Evolutionary conservation across 1,140 invertebrate genomes (phyloP).

Genomic region (Cydia strobilella): DNA sequence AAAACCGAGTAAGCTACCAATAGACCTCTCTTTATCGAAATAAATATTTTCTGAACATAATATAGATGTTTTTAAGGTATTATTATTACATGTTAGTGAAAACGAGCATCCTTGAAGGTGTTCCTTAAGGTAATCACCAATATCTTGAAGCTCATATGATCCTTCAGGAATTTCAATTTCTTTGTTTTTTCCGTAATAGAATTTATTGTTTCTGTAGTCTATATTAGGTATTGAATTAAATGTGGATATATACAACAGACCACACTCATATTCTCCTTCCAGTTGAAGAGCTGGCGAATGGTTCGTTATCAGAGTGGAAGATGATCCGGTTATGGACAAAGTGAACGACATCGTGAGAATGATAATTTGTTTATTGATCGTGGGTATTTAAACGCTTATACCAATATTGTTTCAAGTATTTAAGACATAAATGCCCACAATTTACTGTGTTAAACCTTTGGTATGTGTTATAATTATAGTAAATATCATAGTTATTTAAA

Average conservation of each 20-base stretch:
- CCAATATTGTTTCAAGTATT: conserved; percentile 41
- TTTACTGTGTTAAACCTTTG: conserved; percentile 37
- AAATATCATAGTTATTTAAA: no score
- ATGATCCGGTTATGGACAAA: no score
- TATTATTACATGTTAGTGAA: conserved; percentile 40
- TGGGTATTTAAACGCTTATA: neutral
- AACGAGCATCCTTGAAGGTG: conserved; percentile 34
- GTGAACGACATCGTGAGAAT: no score
- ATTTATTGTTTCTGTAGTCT: no score
- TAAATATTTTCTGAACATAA: conserved; percentile 38
- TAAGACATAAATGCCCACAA: conserved; percentile 51
- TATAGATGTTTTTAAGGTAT: conserved; percentile 44
- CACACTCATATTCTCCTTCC: no score
- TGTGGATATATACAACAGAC: no score
- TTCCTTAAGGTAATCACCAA: conserved; percentile 38
- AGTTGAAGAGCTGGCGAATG: no score
- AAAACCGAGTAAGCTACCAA: conserved; percentile 33
- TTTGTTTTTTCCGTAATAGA: conserved; percentile 38
- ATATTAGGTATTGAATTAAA: no score
- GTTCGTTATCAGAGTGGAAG: no score
- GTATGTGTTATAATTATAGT: no score
- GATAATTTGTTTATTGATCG: conserved; percentile 1
- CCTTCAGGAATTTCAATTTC: conserved; percentile 39
- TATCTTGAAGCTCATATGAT: conserved; percentile 43
- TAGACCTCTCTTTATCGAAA: conserved; percentile 32